Base-by-base conservation (phyloP, 2,888 invertebrate genomes). In the Cephonodes hylas region DNA sequence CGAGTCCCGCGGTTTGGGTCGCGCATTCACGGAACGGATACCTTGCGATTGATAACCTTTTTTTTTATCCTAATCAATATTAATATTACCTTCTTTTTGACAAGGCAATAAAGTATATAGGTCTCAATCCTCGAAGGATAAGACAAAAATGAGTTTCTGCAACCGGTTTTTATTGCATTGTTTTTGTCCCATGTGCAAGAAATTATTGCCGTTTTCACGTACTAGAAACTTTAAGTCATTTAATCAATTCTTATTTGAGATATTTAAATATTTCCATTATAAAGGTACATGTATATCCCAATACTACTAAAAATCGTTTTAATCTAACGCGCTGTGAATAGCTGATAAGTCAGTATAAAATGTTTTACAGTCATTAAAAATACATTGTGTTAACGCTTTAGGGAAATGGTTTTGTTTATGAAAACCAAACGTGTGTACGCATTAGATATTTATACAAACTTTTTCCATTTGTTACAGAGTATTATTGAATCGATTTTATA, bases 341-440 rank as follows among this genome's bases (percentile, higher is more conserved):
- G 44, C 27, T 2, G 42, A 62, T 42, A 63, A 68, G n/a, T 60
- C 13, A 48, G 62, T 62, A 65, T 58, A 66, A 59, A 61, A 60
- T 64, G 66, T 53, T 68, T 64, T 68, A 65, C 66, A 65, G 67
- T 69, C 69, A 74, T 76, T 66, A 71, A 75, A 73, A 68, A 73
- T 62, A 68, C 74, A 75, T 70, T 63, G 27, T 53, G 53, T 27
- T 31, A 31, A 45, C 60, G 42, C 38, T 60, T 60, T 53, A 25
- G 48, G 48, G 25, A 23, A 60, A 60, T 53, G 53, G 18, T 13
- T 53, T 53, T 53, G 53, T 53, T 53, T 53, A 31, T 53, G 18
- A 31, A 53, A 31, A 31, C 27, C 10, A 53, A 31, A 18, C 18
- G 53, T 31, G 48, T 31, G 15, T 42, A 60, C 45, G 60, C 59